Percentiles rank a stretch among this genome's conserved stretches.
Evolutionary conservation across 2,113 vertebrate species (phyloP).

Genomic region (Lichenostomus cassidix): DNA sequence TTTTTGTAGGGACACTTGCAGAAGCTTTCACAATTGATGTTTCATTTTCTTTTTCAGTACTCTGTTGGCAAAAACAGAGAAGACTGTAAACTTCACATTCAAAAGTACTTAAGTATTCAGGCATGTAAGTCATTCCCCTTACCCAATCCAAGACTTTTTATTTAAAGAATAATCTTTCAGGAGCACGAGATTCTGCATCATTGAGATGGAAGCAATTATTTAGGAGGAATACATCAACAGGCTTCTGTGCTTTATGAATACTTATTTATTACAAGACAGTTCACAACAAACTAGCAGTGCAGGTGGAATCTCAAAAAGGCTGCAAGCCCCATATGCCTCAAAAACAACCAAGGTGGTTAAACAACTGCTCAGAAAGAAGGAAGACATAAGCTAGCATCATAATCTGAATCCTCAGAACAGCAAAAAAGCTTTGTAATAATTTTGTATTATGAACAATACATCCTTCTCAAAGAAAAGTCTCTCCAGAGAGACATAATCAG

Average conservation of each 20-base stretch:
- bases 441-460: neutral
- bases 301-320: neutral
- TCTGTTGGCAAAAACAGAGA: slow-evolving; percentile 59
- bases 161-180: neutral
- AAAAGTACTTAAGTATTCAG: neutral
- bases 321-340: neutral
- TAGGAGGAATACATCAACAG: neutral
- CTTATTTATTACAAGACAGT: neutral
- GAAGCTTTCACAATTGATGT: neutral
- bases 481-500: neutral
- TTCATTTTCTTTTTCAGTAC: slow-evolving; percentile 35
- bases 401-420: neutral
- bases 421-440: neutral
- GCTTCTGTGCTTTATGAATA: neutral
- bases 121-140: neutral
- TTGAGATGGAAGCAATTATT: neutral
- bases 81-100: neutral
- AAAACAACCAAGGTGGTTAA: neutral
- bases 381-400: neutral
- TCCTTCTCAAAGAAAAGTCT: neutral
- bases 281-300: neutral
- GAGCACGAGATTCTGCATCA: neutral
- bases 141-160: neutral
- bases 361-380: neutral
- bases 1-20: slow-evolving; percentile 31